A percentile compares a stretch with the other conserved stretches of the same genome.
Conservation (phyloP, 2,113 vertebrate genomes). For the Cephalopterus ornatus region DNA sequence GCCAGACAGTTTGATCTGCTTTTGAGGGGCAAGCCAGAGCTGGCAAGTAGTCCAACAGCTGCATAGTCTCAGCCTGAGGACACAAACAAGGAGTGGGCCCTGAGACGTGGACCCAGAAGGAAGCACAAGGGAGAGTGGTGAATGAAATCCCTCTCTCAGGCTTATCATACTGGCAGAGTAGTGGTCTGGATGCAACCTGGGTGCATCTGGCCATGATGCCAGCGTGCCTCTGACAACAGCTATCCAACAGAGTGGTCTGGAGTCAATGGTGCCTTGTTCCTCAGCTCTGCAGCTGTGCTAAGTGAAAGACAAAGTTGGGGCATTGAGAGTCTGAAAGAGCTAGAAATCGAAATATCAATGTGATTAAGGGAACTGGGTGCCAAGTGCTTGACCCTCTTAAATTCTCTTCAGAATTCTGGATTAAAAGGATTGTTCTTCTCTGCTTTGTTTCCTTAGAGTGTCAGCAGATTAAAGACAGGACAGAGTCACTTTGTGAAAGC, state of each 20-base stretch:
- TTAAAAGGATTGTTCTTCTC: background rate
- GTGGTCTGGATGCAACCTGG: background rate
- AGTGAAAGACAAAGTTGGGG: background rate
- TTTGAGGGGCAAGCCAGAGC: background rate
- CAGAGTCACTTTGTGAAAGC: background rate
- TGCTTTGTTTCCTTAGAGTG: background rate
- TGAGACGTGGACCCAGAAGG: accelerated
- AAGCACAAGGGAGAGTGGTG: background rate
- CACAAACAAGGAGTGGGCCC: background rate
- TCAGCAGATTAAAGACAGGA: background rate
- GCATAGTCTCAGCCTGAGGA: background rate
- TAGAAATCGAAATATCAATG: background rate
- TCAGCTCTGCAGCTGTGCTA: background rate
- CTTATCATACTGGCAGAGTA: background rate
- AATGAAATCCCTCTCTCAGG: accelerated
- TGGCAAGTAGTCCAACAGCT: background rate
- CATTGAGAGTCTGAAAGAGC: background rate
- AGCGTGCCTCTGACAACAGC: background rate
- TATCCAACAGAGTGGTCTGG: background rate
- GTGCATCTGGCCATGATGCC: accelerated
- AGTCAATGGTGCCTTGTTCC: no score
- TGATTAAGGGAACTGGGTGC: background rate
- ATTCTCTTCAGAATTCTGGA: background rate
- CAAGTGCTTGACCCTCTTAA: background rate
- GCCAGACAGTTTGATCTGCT: background rate